A percentile compares a stretch with the other conserved stretches of the same genome.
Evolutionary conservation across 2,797 vertebrate species (phyloP).

Genomic region (Psittacula echo): DNA sequence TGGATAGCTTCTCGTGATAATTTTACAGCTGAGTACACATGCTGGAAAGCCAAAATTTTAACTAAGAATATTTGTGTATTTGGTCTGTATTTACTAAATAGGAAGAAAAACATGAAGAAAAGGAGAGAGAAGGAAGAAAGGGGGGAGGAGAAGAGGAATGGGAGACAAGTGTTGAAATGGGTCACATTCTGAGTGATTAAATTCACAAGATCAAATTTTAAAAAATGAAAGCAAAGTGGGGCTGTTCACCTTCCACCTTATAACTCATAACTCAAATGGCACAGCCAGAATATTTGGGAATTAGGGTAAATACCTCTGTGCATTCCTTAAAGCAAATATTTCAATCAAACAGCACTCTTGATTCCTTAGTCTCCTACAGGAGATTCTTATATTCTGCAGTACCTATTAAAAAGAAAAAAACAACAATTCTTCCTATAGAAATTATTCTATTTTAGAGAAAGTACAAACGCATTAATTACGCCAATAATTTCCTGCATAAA

Average conservation of each 20-base stretch:
- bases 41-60: background rate
- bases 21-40: background rate
- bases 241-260: background rate
- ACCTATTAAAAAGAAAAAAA: background rate
- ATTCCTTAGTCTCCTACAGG: background rate
- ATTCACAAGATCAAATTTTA: background rate
- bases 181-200: background rate
- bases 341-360: background rate
- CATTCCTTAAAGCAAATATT: background rate
- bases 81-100: background rate
- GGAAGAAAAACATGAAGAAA: background rate
- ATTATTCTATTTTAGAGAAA: background rate
- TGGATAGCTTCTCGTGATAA: background rate
- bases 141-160: fast-evolving
- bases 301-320: background rate
- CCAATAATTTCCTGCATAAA: background rate
- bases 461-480: background rate
- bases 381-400: background rate
- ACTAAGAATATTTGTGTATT: background rate
- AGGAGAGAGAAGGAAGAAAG: background rate
- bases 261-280: background rate
- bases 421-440: background rate
- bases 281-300: background rate
- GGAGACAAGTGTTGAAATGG: background rate
- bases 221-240: background rate